Conservation (phyloP, 2,797 vertebrate genomes). For the Notolepis coatsorum region DNA sequence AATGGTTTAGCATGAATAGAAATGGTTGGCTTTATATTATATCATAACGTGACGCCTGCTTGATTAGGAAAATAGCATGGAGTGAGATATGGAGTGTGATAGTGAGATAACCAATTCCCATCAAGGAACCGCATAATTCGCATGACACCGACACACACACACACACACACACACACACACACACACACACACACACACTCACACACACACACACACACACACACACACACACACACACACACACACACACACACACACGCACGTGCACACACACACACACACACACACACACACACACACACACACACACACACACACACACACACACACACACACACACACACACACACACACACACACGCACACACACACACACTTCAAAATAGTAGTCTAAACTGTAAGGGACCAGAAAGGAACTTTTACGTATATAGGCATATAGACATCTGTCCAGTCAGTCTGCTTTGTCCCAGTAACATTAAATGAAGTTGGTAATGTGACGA, state of each 20-base stretch:
- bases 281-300: slow-evolving; percentile 1
- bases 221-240: slow-evolving; percentile 13
- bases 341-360: background rate
- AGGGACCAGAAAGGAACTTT: background rate
- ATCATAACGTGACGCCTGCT: slow-evolving; percentile 44
- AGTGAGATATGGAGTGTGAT: background rate
- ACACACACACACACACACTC: background rate
- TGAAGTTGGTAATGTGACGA: background rate
- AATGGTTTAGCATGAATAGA: too few species aligned
- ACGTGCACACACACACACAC: slow-evolving; percentile 18
- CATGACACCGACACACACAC: background rate
- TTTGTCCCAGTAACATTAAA: background rate
- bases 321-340: background rate
- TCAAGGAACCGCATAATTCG: background rate
- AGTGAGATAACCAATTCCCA: background rate
- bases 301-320: background rate
- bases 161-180: slow-evolving; percentile 4
- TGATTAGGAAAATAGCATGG: slow-evolving; percentile 16
- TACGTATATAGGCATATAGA: slow-evolving; percentile 5
- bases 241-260: slow-evolving; percentile 15
- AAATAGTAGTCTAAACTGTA: too few species aligned
- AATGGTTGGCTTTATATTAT: slow-evolving; percentile 39
- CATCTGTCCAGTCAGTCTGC: background rate
- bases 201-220: background rate
- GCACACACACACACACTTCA: background rate